These are phyloP conservation scores for Simalia tracyae DNA, from an alignment of 2,797 vertebrate genomes.

Conservation along the genomic window DNA sequence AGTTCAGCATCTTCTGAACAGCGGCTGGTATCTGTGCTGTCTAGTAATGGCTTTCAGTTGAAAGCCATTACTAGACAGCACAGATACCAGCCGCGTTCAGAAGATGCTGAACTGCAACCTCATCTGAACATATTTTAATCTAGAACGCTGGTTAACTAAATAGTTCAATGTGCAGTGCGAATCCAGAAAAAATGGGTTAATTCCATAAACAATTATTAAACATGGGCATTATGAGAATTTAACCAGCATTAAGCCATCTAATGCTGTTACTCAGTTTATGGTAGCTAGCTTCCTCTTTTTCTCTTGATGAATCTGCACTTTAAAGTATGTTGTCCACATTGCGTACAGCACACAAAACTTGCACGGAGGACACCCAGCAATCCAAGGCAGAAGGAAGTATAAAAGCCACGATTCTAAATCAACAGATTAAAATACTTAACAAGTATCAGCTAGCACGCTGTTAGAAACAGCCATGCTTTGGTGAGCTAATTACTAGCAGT, in stretches of 20 bases:
- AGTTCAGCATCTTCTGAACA: no score
- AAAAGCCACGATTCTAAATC: neutral
- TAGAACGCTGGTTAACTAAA: neutral
- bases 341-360: neutral
- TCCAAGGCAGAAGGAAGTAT: neutral
- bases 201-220: neutral
- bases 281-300: neutral
- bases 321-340: neutral
- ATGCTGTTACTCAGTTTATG: neutral
- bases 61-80: neutral
- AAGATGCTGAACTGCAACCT: neutral
- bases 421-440: slow-evolving; percentile 19
- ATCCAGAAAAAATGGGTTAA: neutral
- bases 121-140: neutral
- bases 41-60: no score
- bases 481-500: slow-evolving; percentile 12
- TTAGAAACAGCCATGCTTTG: slow-evolving; percentile 4
- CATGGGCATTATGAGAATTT: neutral
- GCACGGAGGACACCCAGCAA: no score
- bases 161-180: neutral
- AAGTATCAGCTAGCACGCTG: neutral
- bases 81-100: no score
- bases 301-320: neutral
- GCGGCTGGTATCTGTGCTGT: no score
- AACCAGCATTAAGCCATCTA: neutral